Conservation (phyloP, 23 tunicate genomes). For the Phallusia fumigata region DNA sequence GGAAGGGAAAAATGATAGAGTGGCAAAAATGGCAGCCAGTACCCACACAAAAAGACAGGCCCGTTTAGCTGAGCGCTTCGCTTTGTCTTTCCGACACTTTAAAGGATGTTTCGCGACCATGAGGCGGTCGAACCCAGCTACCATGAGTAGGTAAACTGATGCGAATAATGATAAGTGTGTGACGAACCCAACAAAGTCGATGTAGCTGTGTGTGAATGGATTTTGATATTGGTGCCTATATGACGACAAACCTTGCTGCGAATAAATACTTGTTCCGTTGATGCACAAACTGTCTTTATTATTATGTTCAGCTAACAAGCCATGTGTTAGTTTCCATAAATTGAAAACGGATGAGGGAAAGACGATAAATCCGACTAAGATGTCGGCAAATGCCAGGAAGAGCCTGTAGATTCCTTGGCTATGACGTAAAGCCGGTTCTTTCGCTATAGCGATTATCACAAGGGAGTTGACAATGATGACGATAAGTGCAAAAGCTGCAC, state of each 20-base stretch:
- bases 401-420: slow-evolving; percentile 14
- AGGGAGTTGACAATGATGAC: neutral
- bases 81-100: slow-evolving; percentile 1
- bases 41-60: slow-evolving; percentile 8
- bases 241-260: too few relatives aligned
- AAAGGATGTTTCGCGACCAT: slow-evolving; percentile 14
- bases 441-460: neutral
- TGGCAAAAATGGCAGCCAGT: neutral
- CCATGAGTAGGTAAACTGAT: slow-evolving; percentile 13
- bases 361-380: slow-evolving; percentile 8
- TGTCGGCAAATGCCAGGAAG: neutral
- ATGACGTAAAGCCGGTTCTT: neutral
- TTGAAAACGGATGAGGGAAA: neutral
- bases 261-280: too few relatives aligned
- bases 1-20: too few relatives aligned
- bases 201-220: neutral
- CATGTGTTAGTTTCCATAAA: neutral
- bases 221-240: neutral
- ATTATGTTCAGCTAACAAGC: neutral
- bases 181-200: slow-evolving; percentile 7
- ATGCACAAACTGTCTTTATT: neutral
- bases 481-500: neutral
- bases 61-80: neutral
- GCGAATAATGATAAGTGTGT: slow-evolving; percentile 5
- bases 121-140: slow-evolving; percentile 35